Conservation (phyloP, 2,797 vertebrate species). For the Lepus townsendii region DNA sequence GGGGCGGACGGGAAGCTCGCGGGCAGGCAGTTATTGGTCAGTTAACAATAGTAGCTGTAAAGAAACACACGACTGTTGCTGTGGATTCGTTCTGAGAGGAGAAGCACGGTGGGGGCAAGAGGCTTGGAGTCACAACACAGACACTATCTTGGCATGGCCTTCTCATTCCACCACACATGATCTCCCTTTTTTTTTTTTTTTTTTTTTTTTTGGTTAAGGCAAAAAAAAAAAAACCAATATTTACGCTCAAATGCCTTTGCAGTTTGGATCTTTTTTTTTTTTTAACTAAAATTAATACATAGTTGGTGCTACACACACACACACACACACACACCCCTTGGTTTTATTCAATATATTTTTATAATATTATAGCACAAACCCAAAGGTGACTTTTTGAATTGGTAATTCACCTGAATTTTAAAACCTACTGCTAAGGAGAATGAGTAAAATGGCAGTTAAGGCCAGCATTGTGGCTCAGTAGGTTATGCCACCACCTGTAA, state of each 20-base stretch:
- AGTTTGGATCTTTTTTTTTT: neutral
- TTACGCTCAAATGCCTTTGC: neutral
- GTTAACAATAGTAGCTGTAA: neutral
- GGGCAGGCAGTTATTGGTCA: neutral
- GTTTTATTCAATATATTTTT: neutral
- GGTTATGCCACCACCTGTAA: no score
- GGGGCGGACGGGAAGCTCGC: neutral
- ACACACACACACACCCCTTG: neutral
- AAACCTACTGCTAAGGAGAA: neutral
- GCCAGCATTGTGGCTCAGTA: neutral
- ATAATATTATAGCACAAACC: neutral
- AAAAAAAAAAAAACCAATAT: neutral
- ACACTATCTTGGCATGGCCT: no score
- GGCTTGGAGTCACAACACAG: no score
- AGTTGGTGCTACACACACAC: neutral
- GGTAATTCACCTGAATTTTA: neutral
- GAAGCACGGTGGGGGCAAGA: no score
- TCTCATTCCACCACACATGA: no score
- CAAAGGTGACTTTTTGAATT: neutral
- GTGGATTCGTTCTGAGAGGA: no score
- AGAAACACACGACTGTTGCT: neutral
- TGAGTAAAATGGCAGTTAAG: neutral
- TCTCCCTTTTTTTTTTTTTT: neutral
- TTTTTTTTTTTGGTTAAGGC: neutral
- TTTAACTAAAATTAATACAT: slow-evolving; percentile 22